Percentiles rank a stretch among this genome's conserved stretches.
These are phyloP conservation scores for Armadillidium nasatum DNA, from an alignment of 1,140 invertebrate genomes.

Conservation along the genomic window DNA sequence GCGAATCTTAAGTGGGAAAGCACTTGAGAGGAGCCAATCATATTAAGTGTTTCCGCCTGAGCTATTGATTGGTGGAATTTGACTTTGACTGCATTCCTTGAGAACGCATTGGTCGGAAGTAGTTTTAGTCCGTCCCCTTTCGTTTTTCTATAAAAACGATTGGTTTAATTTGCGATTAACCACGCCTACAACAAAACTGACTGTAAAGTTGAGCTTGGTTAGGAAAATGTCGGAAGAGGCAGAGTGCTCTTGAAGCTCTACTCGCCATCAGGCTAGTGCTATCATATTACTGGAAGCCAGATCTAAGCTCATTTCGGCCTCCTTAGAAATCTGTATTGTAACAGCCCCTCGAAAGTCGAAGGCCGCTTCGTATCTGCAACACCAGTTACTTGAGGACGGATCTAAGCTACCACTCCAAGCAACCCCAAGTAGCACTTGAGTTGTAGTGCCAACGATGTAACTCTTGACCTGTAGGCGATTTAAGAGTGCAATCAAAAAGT, in stretches of 20 bases:
- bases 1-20: slow-evolving; percentile 41
- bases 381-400: slow-evolving; percentile 18
- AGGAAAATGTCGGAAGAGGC: slow-evolving; percentile 43
- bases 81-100: slow-evolving; percentile 35
- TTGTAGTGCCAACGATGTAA: slow-evolving; percentile 34
- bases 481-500: slow-evolving; percentile 31
- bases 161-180: slow-evolving; percentile 26
- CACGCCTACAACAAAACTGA: slow-evolving; percentile 35
- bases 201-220: slow-evolving; percentile 44
- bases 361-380: slow-evolving; percentile 7
- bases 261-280: slow-evolving; percentile 42
- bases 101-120: slow-evolving; percentile 29
- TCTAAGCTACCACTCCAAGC: slow-evolving; percentile 25
- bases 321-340: slow-evolving; percentile 37
- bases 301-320: slow-evolving; percentile 43
- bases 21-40: slow-evolving; percentile 43
- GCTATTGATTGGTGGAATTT: slow-evolving; percentile 44
- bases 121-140: slow-evolving; percentile 26
- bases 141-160: slow-evolving; percentile 26
- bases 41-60: slow-evolving; percentile 44
- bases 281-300: slow-evolving; percentile 44
- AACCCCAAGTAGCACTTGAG: slow-evolving; percentile 34
- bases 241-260: slow-evolving; percentile 43
- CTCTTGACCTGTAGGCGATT: slow-evolving; percentile 43
- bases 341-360: slow-evolving; percentile 29